These are phyloP conservation scores for Phodopus roborovskii DNA, from an alignment of 2,113 vertebrate species.

Conservation along the genomic window DNA sequence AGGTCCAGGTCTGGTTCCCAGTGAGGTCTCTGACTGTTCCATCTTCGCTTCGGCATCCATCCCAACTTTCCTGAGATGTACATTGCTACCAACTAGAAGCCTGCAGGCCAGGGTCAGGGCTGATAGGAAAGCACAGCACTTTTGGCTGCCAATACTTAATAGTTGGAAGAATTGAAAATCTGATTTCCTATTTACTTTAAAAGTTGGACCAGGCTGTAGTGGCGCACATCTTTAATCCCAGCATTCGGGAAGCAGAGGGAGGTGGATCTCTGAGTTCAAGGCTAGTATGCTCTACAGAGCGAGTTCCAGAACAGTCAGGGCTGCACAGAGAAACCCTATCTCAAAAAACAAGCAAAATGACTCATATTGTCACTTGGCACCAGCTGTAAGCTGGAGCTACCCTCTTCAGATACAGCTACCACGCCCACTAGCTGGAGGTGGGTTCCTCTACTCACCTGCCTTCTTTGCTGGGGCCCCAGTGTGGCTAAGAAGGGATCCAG, in stretches of 20 bases:
- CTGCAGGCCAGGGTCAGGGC: background rate
- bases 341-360: background rate
- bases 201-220: background rate
- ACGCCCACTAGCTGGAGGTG: background rate
- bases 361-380: background rate
- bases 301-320: background rate
- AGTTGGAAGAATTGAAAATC: slow-evolving; percentile 38
- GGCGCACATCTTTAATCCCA: background rate
- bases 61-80: background rate
- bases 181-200: slow-evolving; percentile 38
- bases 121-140: background rate
- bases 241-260: background rate
- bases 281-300: background rate
- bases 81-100: background rate
- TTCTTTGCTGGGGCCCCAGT: background rate
- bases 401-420: background rate
- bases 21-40: background rate
- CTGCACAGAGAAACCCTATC: background rate
- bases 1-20: background rate
- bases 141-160: slow-evolving; percentile 46
- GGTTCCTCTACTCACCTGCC: background rate
- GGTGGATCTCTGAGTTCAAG: background rate
- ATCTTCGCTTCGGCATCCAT: background rate
- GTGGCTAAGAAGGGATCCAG: background rate
- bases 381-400: background rate